These are phyloP conservation scores for Sebastes vulpes DNA, from an alignment of 2,797 vertebrate species.

Conservation along the genomic window DNA sequence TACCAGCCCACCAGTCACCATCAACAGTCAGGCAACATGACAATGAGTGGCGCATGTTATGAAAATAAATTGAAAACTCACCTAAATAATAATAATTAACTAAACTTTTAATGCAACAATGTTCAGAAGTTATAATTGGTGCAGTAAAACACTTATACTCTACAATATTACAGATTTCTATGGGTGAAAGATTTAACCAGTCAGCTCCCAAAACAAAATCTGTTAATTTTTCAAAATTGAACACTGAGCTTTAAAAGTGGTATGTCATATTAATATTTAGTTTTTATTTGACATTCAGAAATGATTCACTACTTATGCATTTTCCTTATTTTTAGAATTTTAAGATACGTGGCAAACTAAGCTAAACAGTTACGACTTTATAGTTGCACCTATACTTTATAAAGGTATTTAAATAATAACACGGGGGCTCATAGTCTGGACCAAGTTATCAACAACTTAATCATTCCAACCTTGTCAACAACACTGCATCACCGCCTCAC, in stretches of 20 bases:
- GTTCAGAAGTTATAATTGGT: background rate
- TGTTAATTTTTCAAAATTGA: too few species aligned
- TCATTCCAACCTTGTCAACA: background rate
- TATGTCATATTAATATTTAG: background rate
- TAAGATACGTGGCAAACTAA: too few species aligned
- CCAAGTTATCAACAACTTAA: background rate
- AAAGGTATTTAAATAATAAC: too few species aligned
- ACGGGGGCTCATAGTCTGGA: too few species aligned
- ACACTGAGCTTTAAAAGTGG: background rate
- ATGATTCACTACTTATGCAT: background rate
- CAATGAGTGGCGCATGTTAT: background rate
- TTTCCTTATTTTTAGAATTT: background rate
- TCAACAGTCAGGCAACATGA: background rate
- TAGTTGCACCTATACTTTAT: too few species aligned
- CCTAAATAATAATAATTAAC: background rate
- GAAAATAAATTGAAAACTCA: background rate
- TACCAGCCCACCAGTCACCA: background rate
- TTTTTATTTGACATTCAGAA: background rate
- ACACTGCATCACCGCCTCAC: background rate
- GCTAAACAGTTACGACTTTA: too few species aligned
- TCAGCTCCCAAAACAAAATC: background rate
- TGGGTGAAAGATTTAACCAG: background rate
- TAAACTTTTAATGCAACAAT: background rate
- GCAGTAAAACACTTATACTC: too few species aligned
- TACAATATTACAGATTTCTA: too few species aligned